phyloP scores from a whole-genome alignment of 1,140 invertebrate genomes.

The Saccostrea glomerata region DNA sequence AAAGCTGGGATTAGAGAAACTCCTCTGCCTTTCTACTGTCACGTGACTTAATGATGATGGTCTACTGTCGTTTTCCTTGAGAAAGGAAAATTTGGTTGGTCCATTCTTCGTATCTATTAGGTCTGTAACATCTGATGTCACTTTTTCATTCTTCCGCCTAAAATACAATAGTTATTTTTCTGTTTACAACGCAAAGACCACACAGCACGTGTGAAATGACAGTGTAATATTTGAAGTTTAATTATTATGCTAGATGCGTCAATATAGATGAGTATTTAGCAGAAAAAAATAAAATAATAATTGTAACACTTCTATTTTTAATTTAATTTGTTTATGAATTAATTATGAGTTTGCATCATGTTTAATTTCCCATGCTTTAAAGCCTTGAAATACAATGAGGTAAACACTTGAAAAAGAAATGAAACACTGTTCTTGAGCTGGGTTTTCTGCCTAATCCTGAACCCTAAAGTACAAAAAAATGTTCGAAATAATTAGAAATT shows the following conservation, averaged over 20 bases:
- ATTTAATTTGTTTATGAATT: too few species aligned
- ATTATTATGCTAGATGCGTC: neutral
- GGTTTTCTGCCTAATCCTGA: too few species aligned
- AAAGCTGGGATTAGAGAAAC: conserved; percentile 10
- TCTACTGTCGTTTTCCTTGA: neutral
- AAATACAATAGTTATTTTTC: neutral
- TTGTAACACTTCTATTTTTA: too few species aligned
- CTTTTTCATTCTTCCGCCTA: neutral
- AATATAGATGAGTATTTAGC: neutral
- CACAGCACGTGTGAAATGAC: neutral
- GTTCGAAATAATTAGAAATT: too few species aligned
- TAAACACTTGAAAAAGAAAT: too few species aligned
- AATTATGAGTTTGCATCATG: too few species aligned
- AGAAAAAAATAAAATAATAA: neutral
- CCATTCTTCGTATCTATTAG: conserved; percentile 4
- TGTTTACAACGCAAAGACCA: neutral
- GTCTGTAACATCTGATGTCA: conserved; percentile 20
- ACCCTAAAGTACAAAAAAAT: too few species aligned
- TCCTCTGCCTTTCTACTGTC: neutral
- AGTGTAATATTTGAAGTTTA: neutral
- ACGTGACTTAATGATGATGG: neutral
- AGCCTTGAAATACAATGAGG: too few species aligned
- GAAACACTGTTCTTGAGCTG: too few species aligned
- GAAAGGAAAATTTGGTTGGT: neutral
- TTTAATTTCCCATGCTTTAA: too few species aligned